Evolutionary conservation across 2,888 invertebrate species (phyloP).

Genomic region (Noctua janthina): DNA sequence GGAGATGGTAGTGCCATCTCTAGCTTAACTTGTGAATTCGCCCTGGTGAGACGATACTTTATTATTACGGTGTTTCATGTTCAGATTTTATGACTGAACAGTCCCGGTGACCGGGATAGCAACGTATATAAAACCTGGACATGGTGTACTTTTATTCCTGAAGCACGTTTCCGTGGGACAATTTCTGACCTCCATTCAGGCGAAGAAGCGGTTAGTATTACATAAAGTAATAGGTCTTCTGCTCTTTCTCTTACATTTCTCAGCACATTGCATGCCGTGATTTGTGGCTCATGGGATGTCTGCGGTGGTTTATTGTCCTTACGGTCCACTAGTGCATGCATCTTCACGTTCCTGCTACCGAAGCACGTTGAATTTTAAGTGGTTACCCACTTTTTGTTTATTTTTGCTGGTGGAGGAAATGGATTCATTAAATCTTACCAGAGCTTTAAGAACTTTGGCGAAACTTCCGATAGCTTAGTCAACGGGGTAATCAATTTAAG

Average conservation of each 20-base stretch:
- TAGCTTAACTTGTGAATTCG: not conserved
- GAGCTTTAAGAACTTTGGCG: not conserved
- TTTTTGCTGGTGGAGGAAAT: constrained; percentile 20
- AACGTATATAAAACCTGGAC: not conserved
- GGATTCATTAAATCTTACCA: constrained; percentile 12
- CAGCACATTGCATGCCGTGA: constrained; percentile 50
- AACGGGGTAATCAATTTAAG: too few relatives aligned
- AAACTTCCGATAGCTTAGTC: not conserved
- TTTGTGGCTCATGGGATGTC: constrained; percentile 61
- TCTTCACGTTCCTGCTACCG: constrained; percentile 44
- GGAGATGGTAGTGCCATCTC: not conserved
- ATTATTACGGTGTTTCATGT: not conserved
- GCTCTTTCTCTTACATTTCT: not conserved
- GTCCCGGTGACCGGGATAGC: not conserved
- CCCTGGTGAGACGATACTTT: not conserved
- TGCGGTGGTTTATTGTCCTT: constrained; percentile 58
- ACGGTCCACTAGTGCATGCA: constrained; percentile 56
- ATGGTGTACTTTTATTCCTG: not conserved
- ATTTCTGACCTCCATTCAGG: not conserved
- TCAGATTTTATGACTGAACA: not conserved
- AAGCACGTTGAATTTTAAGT: constrained; percentile 54
- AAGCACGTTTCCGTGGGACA: not conserved
- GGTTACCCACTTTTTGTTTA: constrained; percentile 12
- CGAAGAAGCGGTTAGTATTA: not conserved
- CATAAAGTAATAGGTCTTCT: constrained; percentile 30